Evolutionary conservation across 2,113 vertebrate species (phyloP).

Genomic region (Pteronura brasiliensis): DNA sequence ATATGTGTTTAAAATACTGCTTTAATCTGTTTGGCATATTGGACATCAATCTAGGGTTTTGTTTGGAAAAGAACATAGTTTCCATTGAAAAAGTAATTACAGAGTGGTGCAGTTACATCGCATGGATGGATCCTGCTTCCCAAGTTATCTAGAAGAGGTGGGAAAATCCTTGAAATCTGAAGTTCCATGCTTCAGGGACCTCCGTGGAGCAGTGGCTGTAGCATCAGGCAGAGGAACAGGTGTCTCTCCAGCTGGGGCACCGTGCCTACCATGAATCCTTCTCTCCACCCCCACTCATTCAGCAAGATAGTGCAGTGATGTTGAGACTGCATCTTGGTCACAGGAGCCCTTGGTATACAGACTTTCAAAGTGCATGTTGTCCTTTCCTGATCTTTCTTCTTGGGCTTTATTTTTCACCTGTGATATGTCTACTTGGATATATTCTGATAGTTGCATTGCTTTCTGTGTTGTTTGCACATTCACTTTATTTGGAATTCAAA

Average conservation of each 20-base stretch:
- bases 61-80: neutral
- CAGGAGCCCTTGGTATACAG: neutral
- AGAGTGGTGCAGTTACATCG: neutral
- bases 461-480: neutral
- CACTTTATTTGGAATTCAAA: neutral
- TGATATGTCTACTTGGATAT: accelerated
- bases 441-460: neutral
- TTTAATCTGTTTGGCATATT: neutral
- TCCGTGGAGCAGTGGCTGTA: neutral
- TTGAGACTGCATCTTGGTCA: neutral
- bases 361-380: neutral
- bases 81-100: neutral
- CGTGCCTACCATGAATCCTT: accelerated
- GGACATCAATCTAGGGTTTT: neutral
- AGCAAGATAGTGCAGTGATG: too few relatives aligned
- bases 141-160: neutral
- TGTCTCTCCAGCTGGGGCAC: neutral
- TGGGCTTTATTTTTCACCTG: neutral
- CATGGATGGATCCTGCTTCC: accelerated
- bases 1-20: neutral
- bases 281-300: accelerated
- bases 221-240: neutral
- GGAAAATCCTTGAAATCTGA: neutral
- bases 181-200: neutral
- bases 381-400: neutral